Evolutionary conservation across 2,888 invertebrate species (phyloP).

Genomic region (Lepidocyrtinus sp.): DNA sequence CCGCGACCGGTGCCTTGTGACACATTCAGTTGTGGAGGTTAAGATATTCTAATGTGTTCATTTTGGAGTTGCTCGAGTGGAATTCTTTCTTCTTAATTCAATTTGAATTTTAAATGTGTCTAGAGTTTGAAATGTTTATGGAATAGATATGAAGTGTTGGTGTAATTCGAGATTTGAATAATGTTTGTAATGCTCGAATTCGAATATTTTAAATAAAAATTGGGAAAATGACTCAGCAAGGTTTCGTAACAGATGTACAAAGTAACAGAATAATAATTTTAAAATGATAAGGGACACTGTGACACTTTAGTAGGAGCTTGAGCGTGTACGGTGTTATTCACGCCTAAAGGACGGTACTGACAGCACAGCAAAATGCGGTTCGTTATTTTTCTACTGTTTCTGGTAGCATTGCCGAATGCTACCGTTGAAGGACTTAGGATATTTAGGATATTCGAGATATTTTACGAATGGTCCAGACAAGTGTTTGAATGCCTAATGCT

Average conservation of each 20-base stretch:
- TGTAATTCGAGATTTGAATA: background rate
- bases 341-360: background rate
- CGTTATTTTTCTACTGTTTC: background rate
- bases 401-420: background rate
- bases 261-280: no score
- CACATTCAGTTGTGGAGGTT: no score
- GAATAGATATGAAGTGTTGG: background rate
- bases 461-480: constrained; percentile 28
- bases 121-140: background rate
- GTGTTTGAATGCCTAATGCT: background rate
- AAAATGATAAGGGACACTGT: no score
- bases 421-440: background rate
- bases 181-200: background rate
- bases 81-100: background rate
- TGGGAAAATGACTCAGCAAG: background rate
- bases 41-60: no score
- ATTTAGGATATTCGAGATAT: background rate
- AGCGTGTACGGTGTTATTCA: background rate
- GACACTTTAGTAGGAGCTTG: no score
- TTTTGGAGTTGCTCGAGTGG: no score
- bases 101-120: background rate
- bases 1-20: no score
- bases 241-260: background rate
- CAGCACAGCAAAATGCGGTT: background rate
- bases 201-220: background rate